A percentile compares a stretch with the other conserved stretches of the same genome.
Evolutionary conservation across 2,888 invertebrate species (phyloP).

Genomic region (Cantharis flavilabris): DNA sequence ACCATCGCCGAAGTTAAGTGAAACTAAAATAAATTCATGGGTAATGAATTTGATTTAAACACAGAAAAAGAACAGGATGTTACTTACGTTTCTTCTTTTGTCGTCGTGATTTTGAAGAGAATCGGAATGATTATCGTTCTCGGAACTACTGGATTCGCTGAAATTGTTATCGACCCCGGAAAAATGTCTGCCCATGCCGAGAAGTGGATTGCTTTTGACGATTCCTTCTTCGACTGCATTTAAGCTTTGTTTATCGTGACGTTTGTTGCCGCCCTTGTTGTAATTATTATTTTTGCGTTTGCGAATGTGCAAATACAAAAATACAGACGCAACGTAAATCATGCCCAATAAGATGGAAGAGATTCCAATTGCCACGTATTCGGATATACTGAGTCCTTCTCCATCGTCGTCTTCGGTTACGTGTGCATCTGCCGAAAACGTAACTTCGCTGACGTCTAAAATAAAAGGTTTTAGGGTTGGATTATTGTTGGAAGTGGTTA

Average conservation of each 20-base stretch:
- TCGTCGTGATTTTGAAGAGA: constrained; percentile 49
- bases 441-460: constrained; percentile 79
- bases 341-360: constrained; percentile 84
- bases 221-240: constrained; percentile 67
- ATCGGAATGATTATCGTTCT: constrained; percentile 65
- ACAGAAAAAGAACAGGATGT: no score
- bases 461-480: background rate
- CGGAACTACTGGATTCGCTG: constrained; percentile 68
- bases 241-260: constrained; percentile 46
- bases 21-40: constrained; percentile 46
- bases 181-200: constrained; percentile 67
- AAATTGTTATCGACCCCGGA: constrained; percentile 59
- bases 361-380: constrained; percentile 83
- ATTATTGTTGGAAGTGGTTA: background rate
- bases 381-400: constrained; percentile 71
- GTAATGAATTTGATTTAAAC: no score
- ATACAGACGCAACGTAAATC: constrained; percentile 84
- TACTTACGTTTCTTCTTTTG: constrained; percentile 50
- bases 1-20: constrained; percentile 74
- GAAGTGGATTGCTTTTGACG: constrained; percentile 77
- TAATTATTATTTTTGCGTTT: constrained; percentile 59
- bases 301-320: constrained; percentile 78
- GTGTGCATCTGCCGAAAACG: constrained; percentile 70
- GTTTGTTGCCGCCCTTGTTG: constrained; percentile 30
- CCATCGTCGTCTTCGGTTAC: constrained; percentile 58